Evolutionary conservation across 2,113 vertebrate genomes (phyloP).

Genomic region (Rhodinocichla rosea): DNA sequence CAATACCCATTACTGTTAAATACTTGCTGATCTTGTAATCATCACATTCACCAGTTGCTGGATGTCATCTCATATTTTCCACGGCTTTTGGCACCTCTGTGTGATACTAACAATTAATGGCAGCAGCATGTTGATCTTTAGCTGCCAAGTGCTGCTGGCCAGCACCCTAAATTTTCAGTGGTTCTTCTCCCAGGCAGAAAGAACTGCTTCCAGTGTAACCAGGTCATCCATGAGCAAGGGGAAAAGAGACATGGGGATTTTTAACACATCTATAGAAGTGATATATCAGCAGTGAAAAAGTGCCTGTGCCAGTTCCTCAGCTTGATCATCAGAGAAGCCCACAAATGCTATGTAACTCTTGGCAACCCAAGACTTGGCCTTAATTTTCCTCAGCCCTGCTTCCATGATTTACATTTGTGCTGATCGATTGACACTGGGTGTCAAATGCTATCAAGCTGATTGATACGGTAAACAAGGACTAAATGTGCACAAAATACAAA

Average conservation of each 20-base stretch:
- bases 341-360: not conserved
- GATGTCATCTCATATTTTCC: constrained; percentile 12
- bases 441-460: not conserved
- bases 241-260: not conserved
- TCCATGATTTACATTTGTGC: constrained; percentile 2
- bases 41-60: constrained; percentile 10
- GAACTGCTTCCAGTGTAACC: constrained; percentile 21
- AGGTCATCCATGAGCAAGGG: not conserved
- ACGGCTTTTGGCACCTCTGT: constrained; percentile 21
- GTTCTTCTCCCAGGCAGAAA: constrained; percentile 47
- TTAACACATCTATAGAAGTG: not conserved
- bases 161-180: constrained; percentile 24
- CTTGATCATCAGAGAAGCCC: not conserved
- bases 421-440: not conserved
- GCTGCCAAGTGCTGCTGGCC: constrained; percentile 54
- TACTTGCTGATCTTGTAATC: constrained; percentile 3
- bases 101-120: not conserved
- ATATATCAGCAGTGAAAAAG: not conserved
- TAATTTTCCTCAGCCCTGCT: not conserved
- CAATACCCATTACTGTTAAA: not conserved
- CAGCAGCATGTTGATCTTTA: constrained; percentile 14
- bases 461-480: not conserved
- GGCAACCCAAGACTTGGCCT: not conserved
- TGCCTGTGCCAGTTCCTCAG: not conserved
- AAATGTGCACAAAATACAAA: not conserved